phyloP scores from a whole-genome alignment of 1,140 invertebrate species.

The Drosophila funebris region DNA sequence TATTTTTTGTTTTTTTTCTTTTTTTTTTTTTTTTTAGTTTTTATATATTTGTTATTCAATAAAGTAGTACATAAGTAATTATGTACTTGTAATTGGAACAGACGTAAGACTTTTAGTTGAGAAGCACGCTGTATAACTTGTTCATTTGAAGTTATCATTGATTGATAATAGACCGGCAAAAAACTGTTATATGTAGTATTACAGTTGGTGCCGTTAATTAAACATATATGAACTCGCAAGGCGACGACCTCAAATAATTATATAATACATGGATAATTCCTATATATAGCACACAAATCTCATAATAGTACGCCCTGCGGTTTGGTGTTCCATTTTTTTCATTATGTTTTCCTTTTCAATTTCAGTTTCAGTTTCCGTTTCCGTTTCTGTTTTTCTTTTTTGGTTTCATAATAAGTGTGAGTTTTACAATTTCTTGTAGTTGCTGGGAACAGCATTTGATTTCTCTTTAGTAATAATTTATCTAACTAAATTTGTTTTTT shows the following conservation, averaged over 20 bases:
- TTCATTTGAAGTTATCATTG: conserved; percentile 15
- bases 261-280: conserved; percentile 12
- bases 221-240: background rate
- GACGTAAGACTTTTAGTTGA: conserved; percentile 38
- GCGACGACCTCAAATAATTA: conserved; percentile 13
- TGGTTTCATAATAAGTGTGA: conserved; percentile 2
- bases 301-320: conserved; percentile 14
- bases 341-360: too few species aligned
- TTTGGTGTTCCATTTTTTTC: conserved; percentile 31
- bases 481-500: conserved; percentile 49
- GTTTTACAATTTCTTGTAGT: conserved; percentile 9
- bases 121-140: conserved; percentile 41
- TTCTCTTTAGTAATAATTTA: conserved; percentile 22
- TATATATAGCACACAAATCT: conserved; percentile 21
- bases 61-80: conserved; percentile 10
- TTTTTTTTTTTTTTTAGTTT: background rate
- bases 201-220: conserved; percentile 1
- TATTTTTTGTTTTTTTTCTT: conserved; percentile 3
- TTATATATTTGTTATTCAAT: background rate
- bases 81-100: conserved; percentile 29
- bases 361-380: too few species aligned
- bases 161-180: conserved; percentile 13
- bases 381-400: too few species aligned
- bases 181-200: conserved; percentile 12
- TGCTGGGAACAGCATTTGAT: background rate